Evolutionary conservation across 1,140 invertebrate species (phyloP), one percentile per base, ranked within the genome.

Genomic region (Zaprionus lachaisei): DNA sequence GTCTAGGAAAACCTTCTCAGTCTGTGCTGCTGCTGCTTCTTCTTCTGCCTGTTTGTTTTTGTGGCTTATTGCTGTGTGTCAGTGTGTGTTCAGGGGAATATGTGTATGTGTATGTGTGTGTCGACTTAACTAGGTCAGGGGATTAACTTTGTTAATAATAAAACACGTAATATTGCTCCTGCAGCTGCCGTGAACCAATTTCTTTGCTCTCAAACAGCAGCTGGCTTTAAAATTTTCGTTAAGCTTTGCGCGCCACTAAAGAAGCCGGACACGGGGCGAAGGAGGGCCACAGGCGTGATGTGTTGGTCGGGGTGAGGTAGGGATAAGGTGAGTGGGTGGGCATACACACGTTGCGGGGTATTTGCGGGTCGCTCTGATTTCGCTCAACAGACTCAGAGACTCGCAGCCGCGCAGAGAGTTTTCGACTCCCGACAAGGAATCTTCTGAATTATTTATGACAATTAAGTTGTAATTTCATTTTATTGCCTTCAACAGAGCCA

Each of bases 391-490:
- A 47, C 0, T 31, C 56, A 15, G 31, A 5, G 72, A 34, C 47
- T 62, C 41, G 41, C 41, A 44, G 15, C 2, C n/a, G 41, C n/a
- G 41, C 67, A 62, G 66, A 38, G 58, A 75, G 77, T 76, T 80
- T 75, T 79, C 63, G 79, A 73, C 60, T 77, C 65, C 47, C 55
- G 56, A 22, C 71, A 58, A 77, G 77, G 67, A 80, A 80, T 82
- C 77, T 82, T 51, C 69, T 82, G 80, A 82, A 82, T 82, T 82
- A 82, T 82, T 82, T 82, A 82, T 82, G 80, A 82, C 80, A 82
- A 82, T 82, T 82, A 82, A 82, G 80, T 82, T 82, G 77, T 82
- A 82, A 82, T 82, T 82, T 82, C 80, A 82, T 82, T 82, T 82
- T 82, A 82, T 82, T 82, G 80, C 80, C 77, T 77, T 77, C 80